A percentile compares a stretch with the other conserved stretches of the same genome.
These are phyloP conservation scores for Hipposideros larvatus DNA, from an alignment of 2,797 vertebrate species.

Conservation along the genomic window DNA sequence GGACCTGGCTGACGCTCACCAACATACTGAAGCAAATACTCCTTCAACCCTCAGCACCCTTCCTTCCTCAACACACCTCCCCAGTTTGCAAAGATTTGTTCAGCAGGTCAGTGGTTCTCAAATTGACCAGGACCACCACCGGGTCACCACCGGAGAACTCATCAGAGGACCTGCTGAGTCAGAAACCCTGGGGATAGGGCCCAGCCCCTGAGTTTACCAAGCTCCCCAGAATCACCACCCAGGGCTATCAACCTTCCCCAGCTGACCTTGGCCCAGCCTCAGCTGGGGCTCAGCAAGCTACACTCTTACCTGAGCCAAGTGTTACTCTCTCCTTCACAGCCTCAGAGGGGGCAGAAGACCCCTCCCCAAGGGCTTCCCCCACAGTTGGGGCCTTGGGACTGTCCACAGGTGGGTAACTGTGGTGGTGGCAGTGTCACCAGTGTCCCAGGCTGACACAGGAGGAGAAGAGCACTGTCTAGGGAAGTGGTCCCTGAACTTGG, in stretches of 20 bases:
- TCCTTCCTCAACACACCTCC: neutral
- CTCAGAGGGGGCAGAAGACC: neutral
- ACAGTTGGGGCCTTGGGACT: neutral
- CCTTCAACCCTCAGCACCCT: neutral
- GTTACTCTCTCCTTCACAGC: neutral
- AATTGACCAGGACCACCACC: neutral
- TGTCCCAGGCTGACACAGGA: neutral
- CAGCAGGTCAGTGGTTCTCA: neutral
- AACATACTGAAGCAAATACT: neutral
- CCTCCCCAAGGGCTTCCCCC: too few relatives aligned
- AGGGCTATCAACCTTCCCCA: too few relatives aligned
- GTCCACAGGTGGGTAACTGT: neutral
- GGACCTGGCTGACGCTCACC: neutral
- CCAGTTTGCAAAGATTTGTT: neutral
- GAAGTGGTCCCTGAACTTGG: neutral
- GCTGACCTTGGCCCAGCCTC: too few relatives aligned
- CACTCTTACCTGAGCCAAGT: too few relatives aligned
- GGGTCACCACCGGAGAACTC: neutral
- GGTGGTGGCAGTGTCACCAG: neutral
- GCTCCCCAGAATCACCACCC: too few relatives aligned
- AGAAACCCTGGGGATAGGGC: neutral
- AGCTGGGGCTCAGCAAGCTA: fast-evolving
- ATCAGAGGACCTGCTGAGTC: neutral
- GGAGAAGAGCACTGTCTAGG: neutral
- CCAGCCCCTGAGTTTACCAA: neutral